Percentiles rank a stretch among this genome's conserved stretches.
phyloP scores from a whole-genome alignment of 1,140 invertebrate species.

The Saccostrea echinata region DNA sequence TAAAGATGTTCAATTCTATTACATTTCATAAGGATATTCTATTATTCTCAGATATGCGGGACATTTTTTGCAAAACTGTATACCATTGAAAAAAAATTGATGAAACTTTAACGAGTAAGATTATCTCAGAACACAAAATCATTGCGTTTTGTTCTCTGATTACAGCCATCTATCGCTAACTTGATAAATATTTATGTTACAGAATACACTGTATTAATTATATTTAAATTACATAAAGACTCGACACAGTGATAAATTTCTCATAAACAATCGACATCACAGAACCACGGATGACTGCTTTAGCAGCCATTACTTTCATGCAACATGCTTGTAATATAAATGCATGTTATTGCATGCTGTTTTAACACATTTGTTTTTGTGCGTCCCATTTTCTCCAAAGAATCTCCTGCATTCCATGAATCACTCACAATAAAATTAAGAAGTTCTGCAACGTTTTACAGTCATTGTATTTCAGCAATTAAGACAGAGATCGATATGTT shows the following conservation, averaged over 20 bases:
- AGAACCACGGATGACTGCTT: neutral
- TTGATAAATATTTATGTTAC: neutral
- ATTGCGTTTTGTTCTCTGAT: neutral
- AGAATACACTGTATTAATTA: neutral
- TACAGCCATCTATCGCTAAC: neutral
- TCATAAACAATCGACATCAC: neutral
- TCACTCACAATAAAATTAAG: neutral
- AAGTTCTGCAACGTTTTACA: neutral
- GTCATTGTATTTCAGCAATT: neutral
- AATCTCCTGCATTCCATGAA: neutral
- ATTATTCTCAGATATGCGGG: no score
- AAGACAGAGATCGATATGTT: neutral
- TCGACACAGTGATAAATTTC: no score
- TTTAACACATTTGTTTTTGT: no score
- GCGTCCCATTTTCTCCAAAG: no score
- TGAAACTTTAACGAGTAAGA: no score
- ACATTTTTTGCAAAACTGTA: no score
- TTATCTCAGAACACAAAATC: no score
- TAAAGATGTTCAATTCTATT: neutral
- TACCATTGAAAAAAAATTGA: no score
- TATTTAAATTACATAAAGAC: neutral
- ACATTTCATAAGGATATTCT: no score
- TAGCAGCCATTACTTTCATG: neutral
- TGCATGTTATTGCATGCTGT: no score
- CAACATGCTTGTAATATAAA: no score